Base-by-base conservation (phyloP, 1,140 invertebrate species). In the Rhagoletis pomonella region DNA sequence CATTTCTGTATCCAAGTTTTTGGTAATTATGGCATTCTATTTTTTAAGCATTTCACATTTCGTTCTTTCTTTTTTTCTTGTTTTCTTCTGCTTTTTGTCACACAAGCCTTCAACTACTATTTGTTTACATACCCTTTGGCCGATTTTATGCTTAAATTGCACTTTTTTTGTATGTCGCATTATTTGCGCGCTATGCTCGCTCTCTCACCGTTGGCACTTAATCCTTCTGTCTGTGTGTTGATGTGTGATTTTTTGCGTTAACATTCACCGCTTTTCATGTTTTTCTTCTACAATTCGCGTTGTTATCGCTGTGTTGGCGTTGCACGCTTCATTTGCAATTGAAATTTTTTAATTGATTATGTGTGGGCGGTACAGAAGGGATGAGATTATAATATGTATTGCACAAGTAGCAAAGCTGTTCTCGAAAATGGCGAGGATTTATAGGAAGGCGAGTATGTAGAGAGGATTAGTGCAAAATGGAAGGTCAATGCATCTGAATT, bases 301-400 rank as follows among this genome's bases (percentile, higher is more conserved):
- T 73, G 67, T 73, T 73, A 73, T 73, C 42, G 67, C 67, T 73
- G 39, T 73, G 67, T 73, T 42, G 42, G 39, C 29, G 67, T 69
- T 69, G 67, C 67, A 69, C 42, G 67, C 67, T 69, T 69, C 67
- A 69, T 69, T 69, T 69, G 67, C 67, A 44, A 69, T 12, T 10
- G 39, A 44, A 44, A 44, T 69, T 69, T 69, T 69, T 65, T 29
- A 69, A 69, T 69, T 69, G 67, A 69, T 67, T 67, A 67, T 42
- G 65, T 19, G 19, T 39, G 65, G 67, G 4, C 50, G 10, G 42
- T 4, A 47, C 14, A 44, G 67, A 39, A 14, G 4, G 7, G 10
- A 42, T 73, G n/a, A n/a, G 12, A 73, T 55, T 55, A 55, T 55
- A 29, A 29, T 55, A 7, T 7, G 67, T 42, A 47, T 73, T 73